Evolutionary conservation across 2,888 invertebrate genomes (phyloP), one percentile per base, ranked within the genome.

Genomic region (Clostera curtula): DNA sequence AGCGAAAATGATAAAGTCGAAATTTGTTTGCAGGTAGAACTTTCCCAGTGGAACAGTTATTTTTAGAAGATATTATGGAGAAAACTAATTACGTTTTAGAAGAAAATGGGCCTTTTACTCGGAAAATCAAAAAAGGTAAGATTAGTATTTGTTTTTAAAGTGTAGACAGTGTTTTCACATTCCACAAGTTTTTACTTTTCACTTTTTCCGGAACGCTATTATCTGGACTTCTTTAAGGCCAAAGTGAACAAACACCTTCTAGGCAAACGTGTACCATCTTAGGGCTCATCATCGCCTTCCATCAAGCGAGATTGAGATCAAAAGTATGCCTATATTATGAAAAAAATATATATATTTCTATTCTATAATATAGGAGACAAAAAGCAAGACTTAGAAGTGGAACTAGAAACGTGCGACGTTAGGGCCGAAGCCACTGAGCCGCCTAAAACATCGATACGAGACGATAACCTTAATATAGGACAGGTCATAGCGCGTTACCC

Each of bases 51-150:
- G 87, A 91, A 45, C 92, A 94, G 59, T 75, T 89, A 18, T 93
- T 92, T 58, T 75, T 96, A 20, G 95, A 96, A 72, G 93, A 95
- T 51, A 88, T 94, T 19, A 69, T 95, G 49, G 92, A 94, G 46
- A 66, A 74, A 18, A 72, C 79, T 0, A 61, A 75, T 34, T 85
- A 79, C 40, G 71, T 83, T 12, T 42, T 84, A 31, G 84, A 85
- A 59, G 83, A 84, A 59, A 82, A 84, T 40, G 80, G 84, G 5
- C 85, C 83, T 5, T 90, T 82, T 50, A 85, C 90, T 1, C 83
- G 91, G 20, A 89, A 86, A 68, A 75, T 91, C 1, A 87, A 86
- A 48, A 89, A 87, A 66, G 87, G 88, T 57, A 77, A 65, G 24
- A 20, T 6, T 22, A 19, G 22, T 21, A 15, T 33, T 40, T 38